phyloP scores from a whole-genome alignment of 2,113 vertebrate genomes.

The Chitala chitala region DNA sequence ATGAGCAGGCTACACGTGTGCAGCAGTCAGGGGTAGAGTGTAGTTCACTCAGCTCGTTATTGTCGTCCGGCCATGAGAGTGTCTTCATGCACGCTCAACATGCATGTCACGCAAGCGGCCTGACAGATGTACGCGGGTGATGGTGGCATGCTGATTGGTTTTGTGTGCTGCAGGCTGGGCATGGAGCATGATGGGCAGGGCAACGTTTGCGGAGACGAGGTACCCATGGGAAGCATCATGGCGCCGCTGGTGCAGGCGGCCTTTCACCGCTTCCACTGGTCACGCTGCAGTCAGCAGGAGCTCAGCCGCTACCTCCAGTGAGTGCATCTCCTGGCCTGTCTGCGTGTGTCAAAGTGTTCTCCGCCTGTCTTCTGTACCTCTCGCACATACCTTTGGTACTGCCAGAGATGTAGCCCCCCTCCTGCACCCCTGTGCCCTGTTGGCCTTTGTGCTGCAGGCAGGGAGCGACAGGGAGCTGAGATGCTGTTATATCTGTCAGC shows the following conservation, averaged over 20 bases:
- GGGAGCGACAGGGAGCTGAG: no score
- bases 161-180: conserved; percentile 70
- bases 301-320: conserved; percentile 89
- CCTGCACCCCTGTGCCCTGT: no score
- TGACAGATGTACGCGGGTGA: neutral
- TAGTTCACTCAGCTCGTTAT: no score
- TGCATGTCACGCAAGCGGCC: neutral
- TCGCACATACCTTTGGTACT: neutral
- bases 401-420: no score
- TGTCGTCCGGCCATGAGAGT: no score
- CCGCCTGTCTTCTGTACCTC: neutral
- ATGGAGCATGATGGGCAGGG: conserved; percentile 98
- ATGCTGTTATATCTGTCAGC: no score
- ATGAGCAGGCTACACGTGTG: no score
- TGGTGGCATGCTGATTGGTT: neutral
- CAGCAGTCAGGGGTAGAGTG: no score
- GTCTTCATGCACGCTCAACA: neutral
- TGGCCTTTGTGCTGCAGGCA: no score
- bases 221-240: conserved; percentile 97
- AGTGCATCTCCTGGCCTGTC: conserved; percentile 43
- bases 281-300: conserved; percentile 95
- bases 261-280: conserved; percentile 98
- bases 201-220: conserved; percentile 93
- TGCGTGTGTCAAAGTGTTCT: neutral
- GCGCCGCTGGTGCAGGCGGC: conserved; percentile 93